Evolutionary conservation across 2,797 vertebrate species (phyloP), one percentile per base, ranked within the genome.

Genomic region (Acanthopagrus latus): DNA sequence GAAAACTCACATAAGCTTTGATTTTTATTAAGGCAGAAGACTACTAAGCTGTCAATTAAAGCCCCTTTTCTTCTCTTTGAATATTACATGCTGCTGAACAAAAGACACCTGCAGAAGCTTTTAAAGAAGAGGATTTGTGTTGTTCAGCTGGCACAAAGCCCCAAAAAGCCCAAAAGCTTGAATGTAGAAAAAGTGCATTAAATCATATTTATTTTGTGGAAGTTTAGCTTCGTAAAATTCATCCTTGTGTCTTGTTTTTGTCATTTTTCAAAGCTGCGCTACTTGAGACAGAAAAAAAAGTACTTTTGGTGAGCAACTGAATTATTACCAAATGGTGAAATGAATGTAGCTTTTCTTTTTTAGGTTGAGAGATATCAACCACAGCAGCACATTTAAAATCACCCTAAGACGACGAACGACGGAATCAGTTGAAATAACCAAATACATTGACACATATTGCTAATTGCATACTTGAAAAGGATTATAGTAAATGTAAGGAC

Each of bases 1-100:
- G 27, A 72, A 72, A 78, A 71, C 63, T 74, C 67, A 41, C 20
- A 47, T 52, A 62, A 72, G 74, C 74, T 78, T 72, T 81, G 59
- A 75, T 80, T 83, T 63, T 65, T 46, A 71, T 56, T 43, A 41
- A 80, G 13, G 47, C 41, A 14, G 48, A 54, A 27, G 25, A 80
- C 62, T 33, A 68, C 76, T 83, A 65, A 66, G 47, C 76, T 74
- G 80, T 80, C 77, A 83, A 74, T 81, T 77, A 81, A 20, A 16
- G 38, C 38, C 38, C 38, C 51, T 5, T 59, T 51, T 21, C 17
- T 47, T 60, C 21, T 78, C 51, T 82, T 78, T 75, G 54, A 73
- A 83, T 83, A 52, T 83, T 60, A 65, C 76, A 60, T 67, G 62
- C 64, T 71, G 43, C 23, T 50, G 69, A 54, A 81, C 71, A 87